Evolutionary conservation across 2,888 invertebrate genomes (phyloP), one percentile per base, ranked within the genome.

Genomic region (Rhimphoctona megacephalus): DNA sequence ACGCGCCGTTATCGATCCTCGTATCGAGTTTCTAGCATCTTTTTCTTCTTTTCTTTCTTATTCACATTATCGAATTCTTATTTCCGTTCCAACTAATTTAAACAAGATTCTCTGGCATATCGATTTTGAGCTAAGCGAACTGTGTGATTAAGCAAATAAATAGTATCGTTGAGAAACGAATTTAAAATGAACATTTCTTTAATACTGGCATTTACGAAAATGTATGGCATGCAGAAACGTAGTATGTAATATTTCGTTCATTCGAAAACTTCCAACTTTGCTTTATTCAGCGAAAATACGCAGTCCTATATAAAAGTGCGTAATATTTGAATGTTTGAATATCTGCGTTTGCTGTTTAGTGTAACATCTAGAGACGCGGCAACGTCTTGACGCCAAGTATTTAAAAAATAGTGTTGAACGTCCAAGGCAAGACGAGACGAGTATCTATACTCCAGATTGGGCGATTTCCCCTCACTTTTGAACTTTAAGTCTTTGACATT

Each of bases 1-100:
- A 19, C 67, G 67, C 39, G 67, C 39, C 39, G 22, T n/a, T 67
- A 19, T 66, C 36, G 66, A 66, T 66, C 66, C 19, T 7, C 36
- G 39, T 22, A 67, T 67, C 61, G 61, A 61, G 30, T 39, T 67
- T 39, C 67, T 3, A 36, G 22, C 67, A 67, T 39, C 14, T 39
- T 39, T 39, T 39, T 39, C 2, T 67, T 33, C 14, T n/a, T 67
- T 22, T 57, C 2, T 17, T 49, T 1, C 7, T 49, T 49, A 19
- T 49, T 30, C 6, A 3, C 61, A 17, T 61, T 17, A 30, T 61
- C 61, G 61, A 61, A 61, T 61, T 25, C 14, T 61, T 14, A 25
- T 61, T 61, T 30, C n/a, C 30, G 30, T 30, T 30, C 30, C 4
- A 61, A 30, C 61, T 30, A 30, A 61, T 30, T 61, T 7, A 2